These are phyloP conservation scores for Papilio helenus DNA, from an alignment of 1,140 invertebrate species.

Conservation along the genomic window DNA sequence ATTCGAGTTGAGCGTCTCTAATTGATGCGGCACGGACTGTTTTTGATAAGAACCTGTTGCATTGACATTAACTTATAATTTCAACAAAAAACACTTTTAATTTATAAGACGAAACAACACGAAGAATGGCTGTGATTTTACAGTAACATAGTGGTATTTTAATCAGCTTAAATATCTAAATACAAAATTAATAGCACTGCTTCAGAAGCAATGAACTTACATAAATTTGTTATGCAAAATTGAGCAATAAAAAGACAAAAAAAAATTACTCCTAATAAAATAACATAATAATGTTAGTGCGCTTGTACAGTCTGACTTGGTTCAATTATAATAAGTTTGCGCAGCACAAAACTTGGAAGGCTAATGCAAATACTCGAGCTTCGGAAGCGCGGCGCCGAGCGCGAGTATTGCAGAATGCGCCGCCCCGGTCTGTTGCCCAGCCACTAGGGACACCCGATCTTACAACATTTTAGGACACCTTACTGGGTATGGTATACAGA, in stretches of 20 bases:
- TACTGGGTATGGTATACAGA: no score
- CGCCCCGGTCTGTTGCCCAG: conserved; percentile 40
- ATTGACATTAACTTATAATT: conserved; percentile 15
- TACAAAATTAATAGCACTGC: not conserved
- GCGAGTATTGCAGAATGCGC: conserved; percentile 43
- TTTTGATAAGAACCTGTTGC: conserved; percentile 34
- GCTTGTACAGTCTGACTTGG: conserved; percentile 16
- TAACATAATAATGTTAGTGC: not conserved
- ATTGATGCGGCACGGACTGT: conserved; percentile 49
- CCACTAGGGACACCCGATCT: not conserved
- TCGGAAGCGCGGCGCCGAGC: conserved; percentile 37
- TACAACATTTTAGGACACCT: no score
- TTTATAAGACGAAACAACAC: not conserved
- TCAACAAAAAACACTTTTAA: not conserved
- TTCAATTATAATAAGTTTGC: conserved; percentile 31
- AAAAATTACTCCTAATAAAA: not conserved
- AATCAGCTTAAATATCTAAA: not conserved
- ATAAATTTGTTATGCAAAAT: no score
- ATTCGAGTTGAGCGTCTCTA: conserved; percentile 50
- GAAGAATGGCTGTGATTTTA: not conserved
- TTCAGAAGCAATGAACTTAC: no score
- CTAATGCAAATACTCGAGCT: conserved; percentile 36
- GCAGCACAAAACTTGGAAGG: conserved; percentile 27
- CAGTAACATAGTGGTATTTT: not conserved
- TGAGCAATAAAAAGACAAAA: no score